Percentiles rank a stretch among this genome's conserved stretches.
These are phyloP conservation scores for Drosophila mauritiana DNA, from an alignment of 1,140 invertebrate species.

Conservation along the genomic window DNA sequence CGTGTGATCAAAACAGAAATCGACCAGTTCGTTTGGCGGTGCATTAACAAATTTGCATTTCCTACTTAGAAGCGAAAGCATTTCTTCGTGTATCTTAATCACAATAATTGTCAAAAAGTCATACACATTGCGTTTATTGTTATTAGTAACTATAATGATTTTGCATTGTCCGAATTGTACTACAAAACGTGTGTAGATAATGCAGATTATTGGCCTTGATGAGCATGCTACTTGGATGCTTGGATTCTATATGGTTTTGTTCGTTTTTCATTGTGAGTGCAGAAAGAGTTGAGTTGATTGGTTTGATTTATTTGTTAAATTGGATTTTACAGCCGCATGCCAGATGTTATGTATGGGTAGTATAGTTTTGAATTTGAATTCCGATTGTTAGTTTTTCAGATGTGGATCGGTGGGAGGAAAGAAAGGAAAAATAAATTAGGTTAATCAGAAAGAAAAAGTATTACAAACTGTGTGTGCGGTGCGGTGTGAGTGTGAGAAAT, in stretches of 20 bases:
- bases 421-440: constrained; percentile 42
- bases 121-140: constrained; percentile 17
- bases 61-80: constrained; percentile 57
- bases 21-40: constrained; percentile 19
- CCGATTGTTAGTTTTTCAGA: constrained; percentile 41
- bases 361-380: constrained; percentile 29
- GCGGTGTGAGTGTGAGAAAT: constrained; percentile 17
- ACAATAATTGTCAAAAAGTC: constrained; percentile 18
- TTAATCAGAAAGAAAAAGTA: constrained; percentile 41
- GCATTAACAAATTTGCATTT: constrained; percentile 50
- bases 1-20: constrained; percentile 29
- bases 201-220: constrained; percentile 34
- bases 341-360: constrained; percentile 19
- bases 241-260: constrained; percentile 50
- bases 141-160: constrained; percentile 17
- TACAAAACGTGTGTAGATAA: constrained; percentile 31
- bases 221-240: constrained; percentile 71
- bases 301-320: constrained; percentile 21
- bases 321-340: constrained; percentile 38
- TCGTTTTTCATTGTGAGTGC: constrained; percentile 8
- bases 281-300: not conserved
- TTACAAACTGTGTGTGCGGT: constrained; percentile 7
- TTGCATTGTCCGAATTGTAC: constrained; percentile 19
- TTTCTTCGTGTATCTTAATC: constrained; percentile 24
- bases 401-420: constrained; percentile 11